phyloP scores from a whole-genome alignment of 2,888 invertebrate species.

The Thelaira solivaga region DNA sequence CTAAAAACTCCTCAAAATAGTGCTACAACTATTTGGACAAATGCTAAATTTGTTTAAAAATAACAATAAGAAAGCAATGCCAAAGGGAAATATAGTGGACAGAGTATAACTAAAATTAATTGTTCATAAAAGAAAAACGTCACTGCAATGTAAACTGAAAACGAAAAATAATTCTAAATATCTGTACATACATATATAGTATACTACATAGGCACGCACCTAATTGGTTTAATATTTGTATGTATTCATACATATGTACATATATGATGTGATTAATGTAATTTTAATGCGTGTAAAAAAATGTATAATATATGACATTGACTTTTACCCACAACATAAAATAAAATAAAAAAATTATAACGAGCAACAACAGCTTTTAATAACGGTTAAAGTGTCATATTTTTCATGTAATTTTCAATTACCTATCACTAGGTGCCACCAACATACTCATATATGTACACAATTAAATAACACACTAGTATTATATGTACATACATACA shows the following conservation, averaged over 20 bases:
- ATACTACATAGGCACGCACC: too few species aligned
- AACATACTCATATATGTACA: too few species aligned
- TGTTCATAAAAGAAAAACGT: background rate
- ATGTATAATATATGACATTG: conserved; percentile 10
- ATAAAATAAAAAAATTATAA: background rate
- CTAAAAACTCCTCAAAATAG: background rate
- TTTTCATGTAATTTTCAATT: too few species aligned
- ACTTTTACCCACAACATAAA: background rate
- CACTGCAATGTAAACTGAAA: conserved; percentile 43
- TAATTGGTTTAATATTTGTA: too few species aligned
- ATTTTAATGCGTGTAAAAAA: background rate
- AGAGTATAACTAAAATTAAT: background rate
- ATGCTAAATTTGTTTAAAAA: conserved; percentile 33
- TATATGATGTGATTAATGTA: too few species aligned
- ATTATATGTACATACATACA: too few species aligned
- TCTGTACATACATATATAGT: background rate
- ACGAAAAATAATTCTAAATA: background rate
- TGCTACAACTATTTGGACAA: conserved; percentile 11
- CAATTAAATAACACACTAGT: too few species aligned
- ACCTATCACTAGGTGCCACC: too few species aligned
- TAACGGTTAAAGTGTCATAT: background rate
- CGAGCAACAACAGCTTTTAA: background rate
- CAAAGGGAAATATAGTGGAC: too few species aligned
- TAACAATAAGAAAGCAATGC: conserved; percentile 6
- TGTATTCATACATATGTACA: background rate